A percentile compares a stretch with the other conserved stretches of the same genome.
These are phyloP conservation scores for Phortica magna DNA, from an alignment of 2,888 invertebrate species.

Conservation along the genomic window DNA sequence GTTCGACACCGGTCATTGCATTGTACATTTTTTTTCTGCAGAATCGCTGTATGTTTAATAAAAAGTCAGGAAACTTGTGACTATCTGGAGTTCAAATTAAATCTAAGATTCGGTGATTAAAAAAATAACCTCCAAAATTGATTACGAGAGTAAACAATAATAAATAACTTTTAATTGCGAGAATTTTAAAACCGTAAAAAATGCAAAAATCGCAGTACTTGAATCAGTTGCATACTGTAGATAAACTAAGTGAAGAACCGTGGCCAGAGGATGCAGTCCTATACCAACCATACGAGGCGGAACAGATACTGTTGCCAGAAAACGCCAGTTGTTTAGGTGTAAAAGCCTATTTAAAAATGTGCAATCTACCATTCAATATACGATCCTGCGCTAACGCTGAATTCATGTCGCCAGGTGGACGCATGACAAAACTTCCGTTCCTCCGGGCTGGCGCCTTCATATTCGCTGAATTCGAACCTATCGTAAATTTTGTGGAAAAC, in stretches of 20 bases:
- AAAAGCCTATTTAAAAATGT: conserved; percentile 96
- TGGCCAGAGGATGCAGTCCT: conserved; percentile 93
- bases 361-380: conserved; percentile 88
- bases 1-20: no score
- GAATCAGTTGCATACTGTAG: conserved; percentile 71
- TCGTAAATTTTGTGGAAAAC: conserved; percentile 91
- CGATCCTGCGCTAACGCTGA: conserved; percentile 94
- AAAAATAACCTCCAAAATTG: no score
- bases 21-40: no score
- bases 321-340: conserved; percentile 96
- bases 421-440: conserved; percentile 87
- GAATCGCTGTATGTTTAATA: no score
- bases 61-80: no score
- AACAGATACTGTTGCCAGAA: conserved; percentile 95
- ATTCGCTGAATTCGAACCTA: conserved; percentile 93
- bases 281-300: conserved; percentile 94
- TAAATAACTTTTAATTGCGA: no score
- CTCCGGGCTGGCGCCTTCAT: conserved; percentile 93
- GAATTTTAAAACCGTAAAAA: conserved; percentile 24
- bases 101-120: no score
- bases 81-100: no score
- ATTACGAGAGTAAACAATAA: no score
- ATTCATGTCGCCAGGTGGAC: conserved; percentile 96
- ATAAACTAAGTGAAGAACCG: conserved; percentile 86
- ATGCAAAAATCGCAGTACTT: conserved; percentile 68